phyloP scores from a whole-genome alignment of 2,113 vertebrate species.

The Podiceps cristatus region DNA sequence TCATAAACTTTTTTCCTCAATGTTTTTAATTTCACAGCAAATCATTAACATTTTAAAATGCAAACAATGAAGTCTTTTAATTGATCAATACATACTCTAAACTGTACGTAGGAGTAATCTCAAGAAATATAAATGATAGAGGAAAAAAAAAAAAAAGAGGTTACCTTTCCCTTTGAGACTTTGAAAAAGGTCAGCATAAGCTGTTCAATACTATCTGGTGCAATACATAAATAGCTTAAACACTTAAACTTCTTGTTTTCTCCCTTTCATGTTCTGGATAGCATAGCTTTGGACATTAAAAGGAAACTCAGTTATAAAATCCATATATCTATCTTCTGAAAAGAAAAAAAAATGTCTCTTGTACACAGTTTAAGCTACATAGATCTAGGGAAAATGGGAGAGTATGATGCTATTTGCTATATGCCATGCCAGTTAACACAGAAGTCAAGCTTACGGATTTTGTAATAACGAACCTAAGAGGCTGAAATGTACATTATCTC shows the following conservation, averaged over 20 bases:
- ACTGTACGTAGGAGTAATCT: neutral
- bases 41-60: neutral
- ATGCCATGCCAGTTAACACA: neutral
- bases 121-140: neutral
- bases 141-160: neutral
- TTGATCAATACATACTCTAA: neutral
- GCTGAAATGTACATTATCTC: neutral
- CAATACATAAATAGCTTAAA: neutral
- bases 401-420: neutral
- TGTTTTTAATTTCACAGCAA: neutral
- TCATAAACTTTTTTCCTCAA: neutral
- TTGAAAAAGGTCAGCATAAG: neutral
- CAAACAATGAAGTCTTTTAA: neutral
- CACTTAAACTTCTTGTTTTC: neutral
- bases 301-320: neutral
- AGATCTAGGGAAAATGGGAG: neutral
- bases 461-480: neutral
- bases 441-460: neutral
- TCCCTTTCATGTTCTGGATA: neutral
- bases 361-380: neutral
- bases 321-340: neutral
- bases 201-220: neutral
- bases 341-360: neutral
- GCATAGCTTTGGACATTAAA: neutral
- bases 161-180: neutral